Evolutionary conservation across 2,797 vertebrate species (phyloP).

Genomic region (Lepus oiostolus): DNA sequence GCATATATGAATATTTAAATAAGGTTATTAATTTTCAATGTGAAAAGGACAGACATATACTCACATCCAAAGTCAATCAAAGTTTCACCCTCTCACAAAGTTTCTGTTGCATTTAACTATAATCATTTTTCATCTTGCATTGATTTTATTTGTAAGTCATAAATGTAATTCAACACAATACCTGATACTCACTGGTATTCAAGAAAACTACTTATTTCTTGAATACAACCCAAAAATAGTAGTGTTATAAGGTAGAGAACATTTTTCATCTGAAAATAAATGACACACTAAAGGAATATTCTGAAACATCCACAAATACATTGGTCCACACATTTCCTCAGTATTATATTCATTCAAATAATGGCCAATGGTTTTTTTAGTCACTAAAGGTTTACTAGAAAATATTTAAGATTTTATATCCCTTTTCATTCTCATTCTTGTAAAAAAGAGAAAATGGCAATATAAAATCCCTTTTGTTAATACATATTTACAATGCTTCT

Average conservation of each 20-base stretch:
- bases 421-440: slow-evolving; percentile 30
- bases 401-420: slow-evolving; percentile 17
- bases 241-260: slow-evolving; percentile 75
- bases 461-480: slow-evolving; percentile 18
- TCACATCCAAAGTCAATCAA: neutral
- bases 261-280: slow-evolving; percentile 85
- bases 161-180: slow-evolving; percentile 54
- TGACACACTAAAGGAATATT: slow-evolving; percentile 82
- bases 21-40: neutral
- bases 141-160: slow-evolving; percentile 45
- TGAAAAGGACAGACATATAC: neutral
- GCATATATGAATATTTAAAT: neutral
- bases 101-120: slow-evolving; percentile 55
- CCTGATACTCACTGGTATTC: slow-evolving; percentile 63
- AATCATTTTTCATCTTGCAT: neutral
- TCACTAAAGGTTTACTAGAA: neutral
- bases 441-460: slow-evolving; percentile 6
- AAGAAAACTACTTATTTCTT: slow-evolving; percentile 78
- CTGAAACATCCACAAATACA: neutral
- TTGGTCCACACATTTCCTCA: neutral
- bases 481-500: slow-evolving; percentile 34
- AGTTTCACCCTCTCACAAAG: neutral
- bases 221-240: slow-evolving; percentile 75
- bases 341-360: neutral
- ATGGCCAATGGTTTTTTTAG: neutral